A percentile compares a stretch with the other conserved stretches of the same genome.
phyloP scores from a whole-genome alignment of 2,797 vertebrate genomes.

The Mastacembelus armatus region DNA sequence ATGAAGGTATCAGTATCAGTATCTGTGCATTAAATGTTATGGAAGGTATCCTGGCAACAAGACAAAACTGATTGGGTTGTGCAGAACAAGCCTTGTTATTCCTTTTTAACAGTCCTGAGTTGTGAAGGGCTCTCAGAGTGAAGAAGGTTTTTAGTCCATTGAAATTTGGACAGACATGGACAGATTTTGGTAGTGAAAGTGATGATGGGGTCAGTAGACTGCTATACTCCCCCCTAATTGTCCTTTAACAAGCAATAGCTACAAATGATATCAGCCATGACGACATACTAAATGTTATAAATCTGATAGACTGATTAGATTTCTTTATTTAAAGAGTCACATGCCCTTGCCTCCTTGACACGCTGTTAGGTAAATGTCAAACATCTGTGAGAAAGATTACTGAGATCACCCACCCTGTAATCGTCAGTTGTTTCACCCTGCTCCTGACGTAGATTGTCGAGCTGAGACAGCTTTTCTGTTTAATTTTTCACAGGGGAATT shows the following conservation, averaged over 20 bases:
- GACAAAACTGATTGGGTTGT: no score
- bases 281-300: neutral
- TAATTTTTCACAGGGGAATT: constrained; percentile 35
- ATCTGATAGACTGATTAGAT: constrained; percentile 13
- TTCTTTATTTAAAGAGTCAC: constrained; percentile 19
- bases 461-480: constrained; percentile 51
- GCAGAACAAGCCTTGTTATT: constrained; percentile 16
- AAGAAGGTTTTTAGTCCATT: neutral
- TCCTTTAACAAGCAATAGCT: neutral
- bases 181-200: neutral
- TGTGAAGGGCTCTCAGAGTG: neutral
- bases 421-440: constrained; percentile 65
- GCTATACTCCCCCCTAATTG: neutral
- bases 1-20: constrained; percentile 12
- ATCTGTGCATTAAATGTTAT: constrained; percentile 14
- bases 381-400: constrained; percentile 58
- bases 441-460: constrained; percentile 57
- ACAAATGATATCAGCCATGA: neutral
- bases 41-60: constrained; percentile 32
- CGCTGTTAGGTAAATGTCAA: constrained; percentile 44
- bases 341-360: neutral
- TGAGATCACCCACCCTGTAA: constrained; percentile 57
- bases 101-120: neutral
- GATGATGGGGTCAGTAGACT: neutral
- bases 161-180: neutral